Percentiles rank a stretch among this genome's conserved stretches.
Evolutionary conservation across 2,888 invertebrate genomes (phyloP).

Genomic region (Tuberolachnus salignus): DNA sequence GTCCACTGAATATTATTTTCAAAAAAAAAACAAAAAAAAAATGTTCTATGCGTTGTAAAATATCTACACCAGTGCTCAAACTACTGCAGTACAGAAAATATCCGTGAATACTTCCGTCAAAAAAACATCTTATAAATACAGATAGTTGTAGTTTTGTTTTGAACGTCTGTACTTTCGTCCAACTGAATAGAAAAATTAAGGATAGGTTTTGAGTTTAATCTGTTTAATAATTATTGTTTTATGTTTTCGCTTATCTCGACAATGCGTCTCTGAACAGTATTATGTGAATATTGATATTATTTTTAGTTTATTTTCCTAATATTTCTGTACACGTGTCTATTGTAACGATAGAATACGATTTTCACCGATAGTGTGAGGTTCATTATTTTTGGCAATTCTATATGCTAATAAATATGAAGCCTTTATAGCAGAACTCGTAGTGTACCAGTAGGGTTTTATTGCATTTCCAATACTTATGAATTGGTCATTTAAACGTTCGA

Average conservation of each 20-base stretch:
- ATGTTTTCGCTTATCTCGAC: neutral
- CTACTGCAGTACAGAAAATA: neutral
- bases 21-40: neutral
- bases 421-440: slow-evolving; percentile 1
- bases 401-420: slow-evolving; percentile 23
- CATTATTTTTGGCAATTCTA: slow-evolving; percentile 8
- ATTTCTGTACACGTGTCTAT: slow-evolving; percentile 3
- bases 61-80: neutral
- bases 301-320: neutral
- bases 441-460: neutral
- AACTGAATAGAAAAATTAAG: neutral
- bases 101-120: neutral
- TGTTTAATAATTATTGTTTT: neutral
- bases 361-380: slow-evolving; percentile 10
- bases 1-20: neutral
- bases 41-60: neutral
- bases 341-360: neutral
- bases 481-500: slow-evolving; percentile 4
- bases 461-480: neutral
- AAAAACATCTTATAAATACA: neutral
- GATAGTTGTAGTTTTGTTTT: neutral
- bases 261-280: neutral
- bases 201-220: slow-evolving; percentile 1
- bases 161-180: neutral
- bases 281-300: neutral